Evolutionary conservation across 2,797 vertebrate genomes (phyloP).

Genomic region (Tachyglossus aculeatus): DNA sequence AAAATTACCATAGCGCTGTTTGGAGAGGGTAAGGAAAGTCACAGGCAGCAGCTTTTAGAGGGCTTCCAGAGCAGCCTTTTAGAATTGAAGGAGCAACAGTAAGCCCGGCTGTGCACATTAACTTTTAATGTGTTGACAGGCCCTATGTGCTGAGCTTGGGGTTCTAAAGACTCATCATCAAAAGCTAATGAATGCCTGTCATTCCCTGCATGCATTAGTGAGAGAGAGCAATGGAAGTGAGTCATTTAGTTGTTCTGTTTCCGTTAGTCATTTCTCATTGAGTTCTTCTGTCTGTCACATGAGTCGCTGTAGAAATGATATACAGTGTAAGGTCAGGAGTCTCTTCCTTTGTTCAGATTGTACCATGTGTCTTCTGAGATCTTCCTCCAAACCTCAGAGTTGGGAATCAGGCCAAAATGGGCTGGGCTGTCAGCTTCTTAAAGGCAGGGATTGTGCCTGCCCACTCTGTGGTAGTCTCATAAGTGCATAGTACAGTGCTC

Average conservation of each 20-base stretch:
- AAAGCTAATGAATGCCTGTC: conserved; percentile 63
- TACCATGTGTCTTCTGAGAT: too few relatives aligned
- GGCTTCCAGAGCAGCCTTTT: conserved; percentile 32
- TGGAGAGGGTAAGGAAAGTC: conserved; percentile 39
- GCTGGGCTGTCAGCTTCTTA: too few relatives aligned
- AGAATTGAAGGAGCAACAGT: conserved; percentile 48
- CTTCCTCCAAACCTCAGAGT: too few relatives aligned
- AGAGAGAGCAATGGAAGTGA: conserved; percentile 48
- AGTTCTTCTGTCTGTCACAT: conserved; percentile 45
- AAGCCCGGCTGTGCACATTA: conserved; percentile 51
- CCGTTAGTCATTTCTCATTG: conserved; percentile 57
- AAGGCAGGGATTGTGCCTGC: too few relatives aligned
- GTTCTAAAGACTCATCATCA: conserved; percentile 49
- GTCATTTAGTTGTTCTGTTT: conserved; percentile 43
- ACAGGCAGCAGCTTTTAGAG: neutral
- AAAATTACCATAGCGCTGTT: conserved; percentile 4
- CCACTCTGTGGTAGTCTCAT: too few relatives aligned
- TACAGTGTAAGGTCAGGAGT: too few relatives aligned
- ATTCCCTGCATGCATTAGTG: conserved; percentile 38
- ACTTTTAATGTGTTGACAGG: conserved; percentile 60
- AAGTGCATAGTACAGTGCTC: too few relatives aligned
- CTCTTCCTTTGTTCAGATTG: too few relatives aligned
- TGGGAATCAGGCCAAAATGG: too few relatives aligned
- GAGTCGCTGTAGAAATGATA: neutral
- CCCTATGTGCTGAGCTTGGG: conserved; percentile 46